Percentiles rank a stretch among this genome's conserved stretches.
These are phyloP conservation scores for Baryphthengus martii DNA, from an alignment of 2,113 vertebrate genomes.

Conservation along the genomic window DNA sequence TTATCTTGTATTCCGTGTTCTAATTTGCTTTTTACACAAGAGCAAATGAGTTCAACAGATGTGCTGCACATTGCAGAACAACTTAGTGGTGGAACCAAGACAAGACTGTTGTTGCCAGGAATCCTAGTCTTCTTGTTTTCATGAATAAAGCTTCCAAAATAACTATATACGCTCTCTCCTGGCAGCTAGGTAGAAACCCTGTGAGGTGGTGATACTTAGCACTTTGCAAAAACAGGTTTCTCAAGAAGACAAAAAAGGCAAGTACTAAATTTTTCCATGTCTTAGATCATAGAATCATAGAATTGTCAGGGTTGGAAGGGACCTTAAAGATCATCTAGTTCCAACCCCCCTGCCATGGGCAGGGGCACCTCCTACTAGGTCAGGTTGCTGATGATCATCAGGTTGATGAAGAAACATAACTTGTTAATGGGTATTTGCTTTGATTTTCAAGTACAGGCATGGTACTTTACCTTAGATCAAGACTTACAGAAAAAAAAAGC, in stretches of 20 bases:
- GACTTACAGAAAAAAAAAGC: fast-evolving
- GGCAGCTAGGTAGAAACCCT: neutral
- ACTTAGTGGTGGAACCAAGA: neutral
- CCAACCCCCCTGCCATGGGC: too few species aligned
- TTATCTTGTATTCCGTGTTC: neutral
- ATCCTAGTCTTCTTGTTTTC: neutral
- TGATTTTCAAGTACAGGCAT: neutral
- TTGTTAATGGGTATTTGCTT: neutral
- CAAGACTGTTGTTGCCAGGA: neutral
- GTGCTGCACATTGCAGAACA: neutral
- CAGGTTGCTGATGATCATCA: too few species aligned
- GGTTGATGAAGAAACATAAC: neutral
- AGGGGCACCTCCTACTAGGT: too few species aligned
- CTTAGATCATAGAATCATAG: too few species aligned
- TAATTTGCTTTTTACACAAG: neutral
- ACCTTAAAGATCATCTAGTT: too few species aligned
- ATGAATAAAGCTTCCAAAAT: neutral
- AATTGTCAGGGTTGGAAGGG: too few species aligned
- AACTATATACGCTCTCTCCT: neutral
- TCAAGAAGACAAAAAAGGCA: neutral
- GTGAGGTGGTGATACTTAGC: neutral
- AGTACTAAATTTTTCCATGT: neutral
- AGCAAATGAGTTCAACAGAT: neutral
- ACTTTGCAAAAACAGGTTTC: neutral
- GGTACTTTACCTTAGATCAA: neutral